Percentiles rank a stretch among this genome's conserved stretches.
Evolutionary conservation across 2,113 vertebrate species (phyloP).

Genomic region (Accipiter virgatus): DNA sequence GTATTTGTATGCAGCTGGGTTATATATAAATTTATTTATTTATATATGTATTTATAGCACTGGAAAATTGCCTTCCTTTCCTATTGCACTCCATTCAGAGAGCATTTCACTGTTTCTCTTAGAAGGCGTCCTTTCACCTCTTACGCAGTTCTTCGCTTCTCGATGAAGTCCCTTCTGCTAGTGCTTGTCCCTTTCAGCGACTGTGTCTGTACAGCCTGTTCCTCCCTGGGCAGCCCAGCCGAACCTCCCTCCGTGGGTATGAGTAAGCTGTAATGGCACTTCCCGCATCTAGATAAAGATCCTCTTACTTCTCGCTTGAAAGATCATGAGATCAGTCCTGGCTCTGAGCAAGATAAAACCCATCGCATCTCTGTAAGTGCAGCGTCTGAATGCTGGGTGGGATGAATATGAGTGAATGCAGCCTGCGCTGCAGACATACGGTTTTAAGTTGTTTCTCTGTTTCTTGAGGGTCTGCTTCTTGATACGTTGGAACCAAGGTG

Average conservation of each 20-base stretch:
- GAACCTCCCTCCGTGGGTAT: neutral
- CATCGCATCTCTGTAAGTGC: neutral
- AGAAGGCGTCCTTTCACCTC: neutral
- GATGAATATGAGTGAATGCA: neutral
- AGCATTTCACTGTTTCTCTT: neutral
- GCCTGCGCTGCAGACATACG: rapidly evolving
- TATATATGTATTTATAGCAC: neutral
- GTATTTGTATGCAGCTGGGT: neutral
- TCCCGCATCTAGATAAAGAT: neutral
- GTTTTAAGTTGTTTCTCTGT: neutral
- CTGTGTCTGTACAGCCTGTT: neutral
- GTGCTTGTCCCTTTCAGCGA: neutral
- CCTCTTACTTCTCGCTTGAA: neutral
- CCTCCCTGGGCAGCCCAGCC: neutral
- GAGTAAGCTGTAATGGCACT: neutral
- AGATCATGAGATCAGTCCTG: neutral
- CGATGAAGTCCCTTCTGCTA: neutral
- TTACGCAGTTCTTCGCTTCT: rapidly evolving
- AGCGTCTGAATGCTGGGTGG: neutral
- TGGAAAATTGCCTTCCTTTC: neutral
- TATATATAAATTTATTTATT: neutral
- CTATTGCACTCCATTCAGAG: neutral
- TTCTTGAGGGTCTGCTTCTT: neutral
- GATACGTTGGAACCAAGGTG: rapidly evolving
- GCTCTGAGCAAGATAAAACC: neutral